Evolutionary conservation across 1,140 invertebrate species (phyloP), one percentile per base, ranked within the genome.

Genomic region (Monochamus saltuarius): DNA sequence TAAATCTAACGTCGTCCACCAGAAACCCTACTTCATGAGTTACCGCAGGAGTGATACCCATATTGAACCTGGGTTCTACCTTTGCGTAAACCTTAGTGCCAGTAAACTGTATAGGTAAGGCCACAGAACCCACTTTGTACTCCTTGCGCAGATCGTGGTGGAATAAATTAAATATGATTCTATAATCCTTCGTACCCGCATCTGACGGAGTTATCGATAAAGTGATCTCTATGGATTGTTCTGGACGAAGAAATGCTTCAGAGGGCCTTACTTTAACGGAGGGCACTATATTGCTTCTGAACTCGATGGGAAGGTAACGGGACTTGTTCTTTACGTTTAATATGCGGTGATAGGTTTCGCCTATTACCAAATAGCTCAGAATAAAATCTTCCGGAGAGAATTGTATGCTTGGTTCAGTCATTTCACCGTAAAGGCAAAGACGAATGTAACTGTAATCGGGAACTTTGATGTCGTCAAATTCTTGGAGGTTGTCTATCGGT

Each of bases 11-110:
- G 42, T 70, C 49, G 8, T 72, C 62, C 0, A 61, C 59, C 37
- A 63, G 47, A 40, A 62, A 66, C 4, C 70, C 70, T 3, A 68
- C 68, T 56, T 72, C 70, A 36, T 66, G 62, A 9, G 51, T 50
- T 42, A 61, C 61, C 8, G 17, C 38, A 11, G 70, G 70, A 2
- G 64, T 63, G 6, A 72, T 62, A 1, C 66, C 64, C 8, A 55
- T 56, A 29, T 68, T 49, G 39, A 70, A 63, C 47, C 56, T 49
- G 0, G 65, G 61, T 37, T 61, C 62, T 3, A 36, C 19, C 14
- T 43, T 42, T 3, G 40, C 8, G 19, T 8, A 4, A 55, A 40
- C 43, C 42, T 64, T 29, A 4, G 11, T 29, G 34, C 38, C 17
- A 43, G 7, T n/a, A 38, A 13, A 37, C 16, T 43, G 40, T 14